A percentile compares a stretch with the other conserved stretches of the same genome.
phyloP scores from a whole-genome alignment of 2,113 vertebrate species.

The Eurystomus gularis region DNA sequence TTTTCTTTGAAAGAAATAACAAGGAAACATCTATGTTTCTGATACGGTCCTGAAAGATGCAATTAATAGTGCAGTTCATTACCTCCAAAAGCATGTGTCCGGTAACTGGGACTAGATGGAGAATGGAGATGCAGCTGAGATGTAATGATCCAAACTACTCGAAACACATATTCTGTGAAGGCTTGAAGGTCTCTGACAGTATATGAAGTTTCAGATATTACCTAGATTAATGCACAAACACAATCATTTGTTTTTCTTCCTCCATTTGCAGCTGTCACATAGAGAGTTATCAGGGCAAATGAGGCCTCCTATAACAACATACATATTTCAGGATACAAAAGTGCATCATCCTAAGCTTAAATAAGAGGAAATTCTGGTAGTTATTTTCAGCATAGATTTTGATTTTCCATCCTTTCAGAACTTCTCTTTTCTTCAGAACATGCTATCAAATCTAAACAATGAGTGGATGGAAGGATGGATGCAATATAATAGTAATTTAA shows the following conservation, averaged over 20 bases:
- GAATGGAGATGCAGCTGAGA: conserved; percentile 72
- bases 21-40: not conserved
- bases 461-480: not conserved
- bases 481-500: not conserved
- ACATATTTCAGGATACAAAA: not conserved
- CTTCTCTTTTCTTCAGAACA: not conserved
- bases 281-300: not conserved
- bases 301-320: not conserved
- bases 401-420: not conserved
- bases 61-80: not conserved
- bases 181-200: conserved; percentile 67
- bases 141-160: conserved; percentile 77
- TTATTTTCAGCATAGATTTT: not conserved
- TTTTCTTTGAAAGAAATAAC: not conserved
- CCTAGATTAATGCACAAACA: conserved; percentile 54
- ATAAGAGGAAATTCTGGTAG: not conserved
- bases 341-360: not conserved
- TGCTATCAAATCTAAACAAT: not conserved
- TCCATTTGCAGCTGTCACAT: not conserved
- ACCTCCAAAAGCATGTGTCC: conserved; percentile 77
- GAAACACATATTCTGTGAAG: conserved; percentile 76
- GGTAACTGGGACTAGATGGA: conserved; percentile 64
- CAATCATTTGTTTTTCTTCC: not conserved
- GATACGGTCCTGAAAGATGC: not conserved
- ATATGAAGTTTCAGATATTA: conserved; percentile 64